These are phyloP conservation scores for Acrocyrtus sp. DNA, from an alignment of 2,888 invertebrate species.

Conservation along the genomic window DNA sequence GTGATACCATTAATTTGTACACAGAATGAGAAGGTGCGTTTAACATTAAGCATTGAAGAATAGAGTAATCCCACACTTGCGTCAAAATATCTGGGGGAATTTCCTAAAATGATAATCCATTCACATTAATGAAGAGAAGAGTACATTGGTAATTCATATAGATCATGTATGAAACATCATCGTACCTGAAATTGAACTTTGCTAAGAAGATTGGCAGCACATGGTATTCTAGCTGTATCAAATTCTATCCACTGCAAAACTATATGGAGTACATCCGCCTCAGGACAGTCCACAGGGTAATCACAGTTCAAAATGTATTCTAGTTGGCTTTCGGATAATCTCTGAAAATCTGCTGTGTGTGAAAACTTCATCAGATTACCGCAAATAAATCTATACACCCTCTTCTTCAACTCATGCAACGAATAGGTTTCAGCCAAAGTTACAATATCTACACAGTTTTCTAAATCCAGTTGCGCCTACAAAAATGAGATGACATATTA, in stretches of 20 bases:
- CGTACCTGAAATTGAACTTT: conserved; percentile 59
- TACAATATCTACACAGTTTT: conserved; percentile 78
- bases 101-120: conserved; percentile 58
- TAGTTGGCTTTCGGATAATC: conserved; percentile 73
- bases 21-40: conserved; percentile 42
- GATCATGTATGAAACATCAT: not conserved
- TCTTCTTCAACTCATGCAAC: conserved; percentile 71
- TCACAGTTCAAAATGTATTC: conserved; percentile 74
- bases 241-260: conserved; percentile 73
- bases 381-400: conserved; percentile 75
- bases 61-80: conserved; percentile 61
- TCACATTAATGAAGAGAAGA: not conserved
- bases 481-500: conserved; percentile 24
- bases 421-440: conserved; percentile 77
- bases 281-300: conserved; percentile 76
- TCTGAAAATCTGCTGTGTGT: conserved; percentile 72
- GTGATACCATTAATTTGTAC: conserved; percentile 59
- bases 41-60: conserved; percentile 58
- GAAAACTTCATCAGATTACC: conserved; percentile 73
- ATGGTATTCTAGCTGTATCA: conserved; percentile 64
- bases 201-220: conserved; percentile 48
- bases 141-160: not conserved
- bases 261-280: conserved; percentile 72
- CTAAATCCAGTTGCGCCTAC: conserved; percentile 74
- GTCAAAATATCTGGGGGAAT: conserved; percentile 58